Conservation (phyloP, 2,888 invertebrate species). For the Agrotis clavis region DNA sequence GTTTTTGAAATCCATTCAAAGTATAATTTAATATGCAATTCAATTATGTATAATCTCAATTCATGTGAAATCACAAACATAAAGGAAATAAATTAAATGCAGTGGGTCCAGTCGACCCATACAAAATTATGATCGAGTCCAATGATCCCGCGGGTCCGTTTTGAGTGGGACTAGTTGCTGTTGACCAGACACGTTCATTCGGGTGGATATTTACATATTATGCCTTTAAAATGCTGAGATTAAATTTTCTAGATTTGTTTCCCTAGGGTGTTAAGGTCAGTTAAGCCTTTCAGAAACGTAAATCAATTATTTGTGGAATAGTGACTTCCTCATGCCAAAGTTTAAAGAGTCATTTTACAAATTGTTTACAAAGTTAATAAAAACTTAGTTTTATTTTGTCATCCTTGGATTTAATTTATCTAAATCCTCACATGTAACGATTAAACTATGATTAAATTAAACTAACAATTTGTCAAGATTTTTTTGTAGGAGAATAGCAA, state of each 20-base stretch:
- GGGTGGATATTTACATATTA: no score
- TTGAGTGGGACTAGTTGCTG: no score
- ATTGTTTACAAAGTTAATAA: neutral
- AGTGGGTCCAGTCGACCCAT: no score
- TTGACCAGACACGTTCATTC: no score
- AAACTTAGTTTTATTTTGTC: neutral
- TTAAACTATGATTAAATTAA: neutral
- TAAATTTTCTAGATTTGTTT: neutral
- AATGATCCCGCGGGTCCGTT: no score
- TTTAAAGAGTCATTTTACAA: neutral
- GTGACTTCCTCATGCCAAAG: neutral
- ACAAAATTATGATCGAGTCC: no score
- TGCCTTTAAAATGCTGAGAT: neutral
- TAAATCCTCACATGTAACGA: constrained; percentile 10
- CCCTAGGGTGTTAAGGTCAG: neutral
- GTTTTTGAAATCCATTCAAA: no score
- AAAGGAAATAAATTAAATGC: no score
- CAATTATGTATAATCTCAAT: no score
- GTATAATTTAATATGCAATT: no score
- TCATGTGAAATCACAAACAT: no score
- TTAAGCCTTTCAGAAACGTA: neutral
- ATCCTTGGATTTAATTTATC: neutral
- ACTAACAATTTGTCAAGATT: constrained; percentile 32
- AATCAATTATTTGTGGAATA: neutral
- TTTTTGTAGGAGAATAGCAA: constrained; percentile 48